Evolutionary conservation across 2,888 invertebrate species (phyloP).

Genomic region (Cryptus viduatorius): DNA sequence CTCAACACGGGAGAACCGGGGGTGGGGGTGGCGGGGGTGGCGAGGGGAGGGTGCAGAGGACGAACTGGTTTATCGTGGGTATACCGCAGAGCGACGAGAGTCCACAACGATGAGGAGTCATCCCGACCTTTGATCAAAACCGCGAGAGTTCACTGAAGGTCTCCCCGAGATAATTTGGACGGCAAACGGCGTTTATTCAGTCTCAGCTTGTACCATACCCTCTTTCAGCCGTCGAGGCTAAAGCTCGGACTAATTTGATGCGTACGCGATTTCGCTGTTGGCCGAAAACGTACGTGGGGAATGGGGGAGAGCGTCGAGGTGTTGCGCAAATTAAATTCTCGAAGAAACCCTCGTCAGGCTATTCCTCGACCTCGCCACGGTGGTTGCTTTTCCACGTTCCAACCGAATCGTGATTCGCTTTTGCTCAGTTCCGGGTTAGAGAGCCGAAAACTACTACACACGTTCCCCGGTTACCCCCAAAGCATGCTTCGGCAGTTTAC

Average conservation of each 20-base stretch:
- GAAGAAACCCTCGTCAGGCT: background rate
- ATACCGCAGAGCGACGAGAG: constrained; percentile 6
- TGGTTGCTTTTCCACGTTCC: background rate
- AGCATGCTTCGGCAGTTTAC: background rate
- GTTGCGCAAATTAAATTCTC: constrained; percentile 36
- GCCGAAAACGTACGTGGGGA: background rate
- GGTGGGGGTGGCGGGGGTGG: background rate
- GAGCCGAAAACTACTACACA: constrained; percentile 10
- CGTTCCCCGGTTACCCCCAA: background rate
- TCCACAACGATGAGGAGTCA: background rate
- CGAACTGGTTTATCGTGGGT: constrained; percentile 10
- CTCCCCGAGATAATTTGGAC: constrained; percentile 29
- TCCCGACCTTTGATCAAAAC: constrained; percentile 40
- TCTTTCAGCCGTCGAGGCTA: background rate
- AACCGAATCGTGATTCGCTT: background rate
- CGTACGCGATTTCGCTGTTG: constrained; percentile 22
- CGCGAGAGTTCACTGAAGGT: constrained; percentile 30
- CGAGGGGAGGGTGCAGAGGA: background rate
- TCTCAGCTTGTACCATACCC: background rate
- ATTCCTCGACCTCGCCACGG: background rate
- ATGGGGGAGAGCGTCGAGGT: constrained; percentile 4
- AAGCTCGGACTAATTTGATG: constrained; percentile 32
- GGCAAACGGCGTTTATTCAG: constrained; percentile 29
- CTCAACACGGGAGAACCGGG: too few relatives aligned
- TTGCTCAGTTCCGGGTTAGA: background rate